Base-by-base conservation (phyloP, 2,797 vertebrate genomes). In the Schizopygopsis malacanthus region DNA sequence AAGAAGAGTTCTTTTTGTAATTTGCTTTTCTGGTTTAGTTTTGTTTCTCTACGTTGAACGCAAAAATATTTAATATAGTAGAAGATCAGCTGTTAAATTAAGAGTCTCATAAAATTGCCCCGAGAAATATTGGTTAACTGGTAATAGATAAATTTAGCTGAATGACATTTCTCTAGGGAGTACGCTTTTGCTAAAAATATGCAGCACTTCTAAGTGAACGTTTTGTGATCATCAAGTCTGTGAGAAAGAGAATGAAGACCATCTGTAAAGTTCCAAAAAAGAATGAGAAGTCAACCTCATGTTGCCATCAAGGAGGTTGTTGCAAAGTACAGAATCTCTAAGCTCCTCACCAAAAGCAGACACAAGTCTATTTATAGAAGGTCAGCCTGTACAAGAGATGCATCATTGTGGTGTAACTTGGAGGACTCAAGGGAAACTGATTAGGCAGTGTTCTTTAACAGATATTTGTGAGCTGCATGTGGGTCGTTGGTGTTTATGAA, bases 311-410 rank as follows among this genome's bases (percentile, higher is more conserved):
- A 84, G 47, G 73, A 82, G 89, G 82, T 76, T 59, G 54, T 87
- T 63, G 16, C 70, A 43, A 45, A 89, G 91, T 93, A 92, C 90
- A 90, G 91, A 95, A 94, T 94, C 89, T 95, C 86, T 92, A 88
- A 52, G 47, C 88, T 82, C 86, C 86, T 77, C 81, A 90, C 89
- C 91, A 91, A 90, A 93, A 92, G 70, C 85, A 87, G 89, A 83
- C 80, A 1, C 4, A 1, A 0, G 10, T 86, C 91, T 95, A 93
- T 94, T 94, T 93, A 93, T 91, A 93, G 90, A 12, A 70, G 0
- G 59, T 28, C 70, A 43, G 67, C 33, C 65, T 88, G 52, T 87
- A 90, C 65, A 12, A 61, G 81, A 79, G 90, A 91, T 90, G 77
- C 79, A 85, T 89, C 87, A 81, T 89, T 82, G 47, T 81, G 73